A percentile compares a stretch with the other conserved stretches of the same genome.
These are phyloP conservation scores for Halcyon smyrnensis DNA, from an alignment of 2,797 vertebrate genomes.

Conservation along the genomic window DNA sequence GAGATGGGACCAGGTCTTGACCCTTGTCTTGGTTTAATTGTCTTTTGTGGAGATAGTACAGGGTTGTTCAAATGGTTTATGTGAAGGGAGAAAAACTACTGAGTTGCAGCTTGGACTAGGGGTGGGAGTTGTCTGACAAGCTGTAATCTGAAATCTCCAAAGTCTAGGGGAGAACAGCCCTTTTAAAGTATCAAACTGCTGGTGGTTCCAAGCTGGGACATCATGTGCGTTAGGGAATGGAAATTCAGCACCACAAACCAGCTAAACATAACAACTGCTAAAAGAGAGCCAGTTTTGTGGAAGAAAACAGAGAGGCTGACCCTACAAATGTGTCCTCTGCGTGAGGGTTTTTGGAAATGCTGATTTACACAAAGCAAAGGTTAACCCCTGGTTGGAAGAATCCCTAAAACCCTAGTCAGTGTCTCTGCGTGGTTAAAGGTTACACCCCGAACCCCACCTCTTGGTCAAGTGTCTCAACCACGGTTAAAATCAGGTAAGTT, in stretches of 20 bases:
- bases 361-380: background rate
- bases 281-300: background rate
- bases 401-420: background rate
- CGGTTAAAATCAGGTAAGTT: background rate
- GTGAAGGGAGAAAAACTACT: background rate
- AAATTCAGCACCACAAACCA: constrained; percentile 12
- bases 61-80: background rate
- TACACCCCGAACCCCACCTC: background rate
- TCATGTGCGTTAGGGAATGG: background rate
- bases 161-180: background rate
- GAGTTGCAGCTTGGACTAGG: background rate
- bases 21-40: background rate
- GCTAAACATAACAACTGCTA: background rate
- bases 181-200: constrained; percentile 1
- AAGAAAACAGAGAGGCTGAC: background rate
- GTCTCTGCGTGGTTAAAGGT: background rate
- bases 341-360: background rate
- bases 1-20: background rate
- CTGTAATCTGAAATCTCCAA: background rate
- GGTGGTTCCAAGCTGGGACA: background rate
- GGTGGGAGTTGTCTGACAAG: background rate
- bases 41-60: background rate
- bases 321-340: background rate
- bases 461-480: background rate
- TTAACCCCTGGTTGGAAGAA: background rate